Evolutionary conservation across 2,888 invertebrate genomes (phyloP), one percentile per base, ranked within the genome.

Genomic region (Cheilosia scutellata): DNA sequence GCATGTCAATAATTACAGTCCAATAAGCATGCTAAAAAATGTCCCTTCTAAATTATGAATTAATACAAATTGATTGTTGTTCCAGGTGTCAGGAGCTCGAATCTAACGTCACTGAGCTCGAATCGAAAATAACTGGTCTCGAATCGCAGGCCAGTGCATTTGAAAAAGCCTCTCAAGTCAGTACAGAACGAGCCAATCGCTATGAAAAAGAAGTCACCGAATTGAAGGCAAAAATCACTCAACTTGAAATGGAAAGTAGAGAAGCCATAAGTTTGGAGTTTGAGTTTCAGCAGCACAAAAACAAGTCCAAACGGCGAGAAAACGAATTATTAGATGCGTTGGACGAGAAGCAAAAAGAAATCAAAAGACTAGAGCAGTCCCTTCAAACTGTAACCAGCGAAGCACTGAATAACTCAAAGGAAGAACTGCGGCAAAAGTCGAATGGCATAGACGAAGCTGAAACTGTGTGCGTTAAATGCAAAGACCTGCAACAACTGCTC

Each of bases 221-320:
- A 40, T 74, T 91, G 7, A 89, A 89, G 42, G 53, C 88, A 49
- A 89, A 82, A 29, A 88, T 90, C 25, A 84, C 88, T 58, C 83
- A 88, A 76, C 84, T 91, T 79, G 90, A 90, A 71, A 87, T 90
- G 89, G 90, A 91, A 87, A 90, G 90, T 87, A 90, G 90, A 51
- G 90, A 89, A 11, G 89, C 88, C 7, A 88, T 90, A 11, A 90
- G 90, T 70, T 80, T 90, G 75, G 94, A 94, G 89, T 94, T 94
- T 68, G 93, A 93, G 88, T 93, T 93, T 87, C 93, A 94, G 80
- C 93, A 93, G 25, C 91, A 94, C 5, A 93, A 93, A 89, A 91
- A 91, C 5, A 94, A 94, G 88, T 91, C 93, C 5, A 94, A 93
- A 89, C 91, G 89, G 1, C 92, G 95, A 66, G 95, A 95, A 91